These are phyloP conservation scores for Hymenochirus boettgeri DNA, from an alignment of 2,113 vertebrate genomes.

Conservation along the genomic window DNA sequence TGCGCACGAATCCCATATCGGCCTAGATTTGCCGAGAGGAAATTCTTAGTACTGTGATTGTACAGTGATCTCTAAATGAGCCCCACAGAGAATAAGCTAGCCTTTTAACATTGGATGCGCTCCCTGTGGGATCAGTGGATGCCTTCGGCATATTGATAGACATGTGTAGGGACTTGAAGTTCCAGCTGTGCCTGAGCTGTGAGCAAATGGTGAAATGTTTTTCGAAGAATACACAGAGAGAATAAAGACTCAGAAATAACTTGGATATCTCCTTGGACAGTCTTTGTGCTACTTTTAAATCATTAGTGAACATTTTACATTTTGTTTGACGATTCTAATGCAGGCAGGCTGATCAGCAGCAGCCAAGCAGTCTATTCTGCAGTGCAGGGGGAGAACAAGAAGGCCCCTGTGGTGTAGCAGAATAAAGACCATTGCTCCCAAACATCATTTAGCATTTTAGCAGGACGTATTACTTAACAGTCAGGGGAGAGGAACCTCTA, in stretches of 20 bases:
- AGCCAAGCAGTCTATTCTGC: too few relatives aligned
- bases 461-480: too few relatives aligned
- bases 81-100: constrained; percentile 23
- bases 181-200: constrained; percentile 30
- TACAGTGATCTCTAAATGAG: constrained; percentile 32
- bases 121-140: constrained; percentile 29
- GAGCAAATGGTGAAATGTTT: constrained; percentile 23
- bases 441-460: too few relatives aligned
- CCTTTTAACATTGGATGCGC: constrained; percentile 23
- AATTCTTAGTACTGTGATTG: constrained; percentile 19
- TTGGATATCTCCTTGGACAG: not conserved
- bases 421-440: too few relatives aligned
- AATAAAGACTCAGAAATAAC: not conserved
- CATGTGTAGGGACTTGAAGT: constrained; percentile 20
- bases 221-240: constrained; percentile 7
- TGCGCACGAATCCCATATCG: not conserved
- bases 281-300: not conserved
- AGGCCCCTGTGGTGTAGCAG: too few relatives aligned
- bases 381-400: too few relatives aligned
- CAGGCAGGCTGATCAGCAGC: too few relatives aligned
- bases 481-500: too few relatives aligned
- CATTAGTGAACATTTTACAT: not conserved
- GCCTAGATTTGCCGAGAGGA: constrained; percentile 4
- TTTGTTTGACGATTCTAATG: too few relatives aligned
- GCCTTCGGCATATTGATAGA: constrained; percentile 31